Conservation (phyloP, 2,888 invertebrate genomes). For the Protonemura montana region DNA sequence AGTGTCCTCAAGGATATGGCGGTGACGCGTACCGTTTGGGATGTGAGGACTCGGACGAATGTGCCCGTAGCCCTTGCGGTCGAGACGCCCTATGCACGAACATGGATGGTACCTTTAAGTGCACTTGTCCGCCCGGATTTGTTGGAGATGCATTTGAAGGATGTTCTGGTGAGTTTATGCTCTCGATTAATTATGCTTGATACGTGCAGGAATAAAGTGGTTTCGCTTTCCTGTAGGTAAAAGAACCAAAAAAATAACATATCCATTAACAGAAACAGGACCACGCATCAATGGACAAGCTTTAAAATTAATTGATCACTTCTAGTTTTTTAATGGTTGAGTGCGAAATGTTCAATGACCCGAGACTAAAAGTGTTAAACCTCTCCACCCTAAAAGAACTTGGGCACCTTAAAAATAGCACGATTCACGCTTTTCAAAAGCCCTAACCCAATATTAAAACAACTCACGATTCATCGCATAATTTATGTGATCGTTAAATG, state of each 20-base stretch:
- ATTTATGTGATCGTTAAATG: not conserved
- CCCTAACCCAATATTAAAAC: not conserved
- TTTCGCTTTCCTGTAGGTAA: not conserved
- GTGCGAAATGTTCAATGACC: not conserved
- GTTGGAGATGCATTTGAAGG: slow-evolving; percentile 78
- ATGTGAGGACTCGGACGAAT: slow-evolving; percentile 80
- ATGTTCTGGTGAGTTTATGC: slow-evolving; percentile 71
- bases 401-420: not conserved
- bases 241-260: not conserved
- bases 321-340: not conserved
- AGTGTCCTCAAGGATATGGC: slow-evolving; percentile 82
- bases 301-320: not conserved
- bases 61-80: slow-evolving; percentile 78
- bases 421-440: not conserved
- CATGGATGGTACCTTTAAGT: slow-evolving; percentile 78
- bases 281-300: not conserved
- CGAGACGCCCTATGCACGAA: slow-evolving; percentile 82
- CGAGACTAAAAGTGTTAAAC: not conserved
- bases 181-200: not conserved
- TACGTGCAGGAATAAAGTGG: not conserved
- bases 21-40: slow-evolving; percentile 78
- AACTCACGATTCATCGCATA: slow-evolving; percentile 9
- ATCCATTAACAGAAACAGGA: slow-evolving; percentile 3
- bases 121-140: slow-evolving; percentile 84
- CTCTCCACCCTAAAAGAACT: not conserved